Conservation (phyloP, 2,113 vertebrate species). For the Cyanoramphus novaezelandiae region DNA sequence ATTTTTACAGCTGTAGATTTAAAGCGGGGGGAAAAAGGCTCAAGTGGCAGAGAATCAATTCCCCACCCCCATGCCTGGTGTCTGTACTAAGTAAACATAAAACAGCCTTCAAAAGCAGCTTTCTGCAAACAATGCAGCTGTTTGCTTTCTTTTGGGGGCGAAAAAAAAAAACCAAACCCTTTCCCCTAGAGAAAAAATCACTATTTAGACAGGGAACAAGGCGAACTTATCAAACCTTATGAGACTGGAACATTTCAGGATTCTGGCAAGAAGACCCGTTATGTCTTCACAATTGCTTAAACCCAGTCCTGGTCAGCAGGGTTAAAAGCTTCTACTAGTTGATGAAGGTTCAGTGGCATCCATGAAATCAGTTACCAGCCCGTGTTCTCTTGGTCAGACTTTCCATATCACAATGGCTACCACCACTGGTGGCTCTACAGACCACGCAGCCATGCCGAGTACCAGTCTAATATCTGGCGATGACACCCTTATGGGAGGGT, state of each 20-base stretch:
- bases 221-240: neutral
- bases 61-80: constrained; percentile 7
- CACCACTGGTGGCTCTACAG: neutral
- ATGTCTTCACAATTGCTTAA: neutral
- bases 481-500: neutral
- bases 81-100: constrained; percentile 53
- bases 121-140: constrained; percentile 67
- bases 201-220: constrained; percentile 22
- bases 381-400: neutral
- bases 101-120: constrained; percentile 66
- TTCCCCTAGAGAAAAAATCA: constrained; percentile 57
- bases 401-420: neutral
- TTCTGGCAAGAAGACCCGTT: neutral
- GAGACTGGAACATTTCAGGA: neutral
- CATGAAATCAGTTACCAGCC: neutral
- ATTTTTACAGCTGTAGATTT: constrained; percentile 31
- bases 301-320: neutral
- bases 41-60: constrained; percentile 16
- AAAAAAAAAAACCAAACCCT: neutral
- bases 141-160: constrained; percentile 52
- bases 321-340: neutral
- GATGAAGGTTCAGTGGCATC: neutral
- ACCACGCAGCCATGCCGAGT: neutral
- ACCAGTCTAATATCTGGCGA: neutral
- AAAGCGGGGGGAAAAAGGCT: constrained; percentile 7